Evolutionary conservation across 2,113 vertebrate species (phyloP).

Genomic region (Globicephala melas): DNA sequence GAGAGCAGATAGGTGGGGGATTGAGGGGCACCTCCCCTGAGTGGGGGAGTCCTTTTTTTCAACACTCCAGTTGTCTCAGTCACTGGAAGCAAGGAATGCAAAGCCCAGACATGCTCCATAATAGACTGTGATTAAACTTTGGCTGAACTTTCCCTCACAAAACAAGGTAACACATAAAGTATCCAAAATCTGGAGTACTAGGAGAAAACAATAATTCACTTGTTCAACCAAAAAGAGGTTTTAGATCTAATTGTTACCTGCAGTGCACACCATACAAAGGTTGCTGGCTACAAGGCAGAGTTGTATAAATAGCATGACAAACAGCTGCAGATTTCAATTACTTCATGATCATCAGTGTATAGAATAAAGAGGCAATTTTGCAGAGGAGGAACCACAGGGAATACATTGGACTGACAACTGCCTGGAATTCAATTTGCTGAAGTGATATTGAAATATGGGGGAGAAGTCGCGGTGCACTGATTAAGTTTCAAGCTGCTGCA

Average conservation of each 20-base stretch:
- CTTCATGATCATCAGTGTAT: constrained; percentile 73
- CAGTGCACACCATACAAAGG: constrained; percentile 61
- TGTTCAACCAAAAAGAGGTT: constrained; percentile 62
- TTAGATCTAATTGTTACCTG: constrained; percentile 70
- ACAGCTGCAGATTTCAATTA: constrained; percentile 80
- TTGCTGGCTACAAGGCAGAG: constrained; percentile 64
- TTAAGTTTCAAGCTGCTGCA: constrained; percentile 81
- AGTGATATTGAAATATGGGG: constrained; percentile 82
- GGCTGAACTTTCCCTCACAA: constrained; percentile 64
- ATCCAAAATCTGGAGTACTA: constrained; percentile 21
- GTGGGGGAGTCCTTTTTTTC: constrained; percentile 18
- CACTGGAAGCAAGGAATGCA: constrained; percentile 22
- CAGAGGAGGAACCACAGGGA: constrained; percentile 77
- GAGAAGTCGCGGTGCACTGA: constrained; percentile 76
- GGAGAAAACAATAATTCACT: constrained; percentile 49
- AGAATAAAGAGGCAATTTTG: constrained; percentile 80
- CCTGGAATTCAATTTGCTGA: constrained; percentile 83
- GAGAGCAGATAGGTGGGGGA: not conserved
- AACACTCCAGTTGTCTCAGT: not conserved
- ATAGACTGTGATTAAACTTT: constrained; percentile 48
- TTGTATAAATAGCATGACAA: constrained; percentile 76
- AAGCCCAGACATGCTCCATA: not conserved
- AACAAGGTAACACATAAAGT: constrained; percentile 53
- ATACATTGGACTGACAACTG: constrained; percentile 81
- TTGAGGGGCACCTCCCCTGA: constrained; percentile 2